phyloP scores from a whole-genome alignment of 2,888 invertebrate species.

The Drosophila sordidula region DNA sequence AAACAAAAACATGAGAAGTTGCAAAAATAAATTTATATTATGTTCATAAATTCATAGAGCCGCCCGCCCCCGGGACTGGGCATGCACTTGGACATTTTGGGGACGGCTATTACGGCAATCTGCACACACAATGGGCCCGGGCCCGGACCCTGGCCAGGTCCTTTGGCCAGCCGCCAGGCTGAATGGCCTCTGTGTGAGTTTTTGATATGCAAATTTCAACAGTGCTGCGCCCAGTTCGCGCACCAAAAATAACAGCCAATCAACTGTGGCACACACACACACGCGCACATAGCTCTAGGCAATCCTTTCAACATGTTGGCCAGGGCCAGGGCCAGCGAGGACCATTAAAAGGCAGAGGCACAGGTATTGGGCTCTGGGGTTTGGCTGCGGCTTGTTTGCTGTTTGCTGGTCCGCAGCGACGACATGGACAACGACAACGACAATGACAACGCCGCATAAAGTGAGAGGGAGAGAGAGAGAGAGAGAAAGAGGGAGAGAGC shows the following conservation, averaged over 20 bases:
- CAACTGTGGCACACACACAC: conserved; percentile 68
- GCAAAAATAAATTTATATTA: conserved; percentile 84
- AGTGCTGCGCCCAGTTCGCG: conserved; percentile 66
- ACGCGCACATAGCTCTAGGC: conserved; percentile 59
- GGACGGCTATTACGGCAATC: conserved; percentile 64
- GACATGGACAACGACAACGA: conserved; percentile 57
- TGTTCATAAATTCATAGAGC: conserved; percentile 83
- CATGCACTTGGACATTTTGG: conserved; percentile 49
- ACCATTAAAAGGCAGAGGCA: conserved; percentile 62
- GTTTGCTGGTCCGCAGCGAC: conserved; percentile 68
- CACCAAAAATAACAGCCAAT: conserved; percentile 80
- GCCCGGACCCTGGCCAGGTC: conserved; percentile 20
- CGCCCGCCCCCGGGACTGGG: conserved; percentile 15
- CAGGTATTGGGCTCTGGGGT: conserved; percentile 41
- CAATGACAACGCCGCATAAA: conserved; percentile 15
- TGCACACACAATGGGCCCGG: conserved; percentile 50
- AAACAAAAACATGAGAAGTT: conserved; percentile 81
- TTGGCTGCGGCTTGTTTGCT: conserved; percentile 73
- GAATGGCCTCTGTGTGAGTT: conserved; percentile 39
- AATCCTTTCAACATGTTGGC: conserved; percentile 78
- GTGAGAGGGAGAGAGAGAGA: background rate
- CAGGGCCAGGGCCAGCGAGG: conserved; percentile 41
- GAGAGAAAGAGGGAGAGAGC: background rate
- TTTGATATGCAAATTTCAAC: conserved; percentile 80
- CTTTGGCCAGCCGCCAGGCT: conserved; percentile 12